Evolutionary conservation across 1,140 invertebrate species (phyloP), one percentile per base, ranked within the genome.

Genomic region (Anadara kagoshimensis): DNA sequence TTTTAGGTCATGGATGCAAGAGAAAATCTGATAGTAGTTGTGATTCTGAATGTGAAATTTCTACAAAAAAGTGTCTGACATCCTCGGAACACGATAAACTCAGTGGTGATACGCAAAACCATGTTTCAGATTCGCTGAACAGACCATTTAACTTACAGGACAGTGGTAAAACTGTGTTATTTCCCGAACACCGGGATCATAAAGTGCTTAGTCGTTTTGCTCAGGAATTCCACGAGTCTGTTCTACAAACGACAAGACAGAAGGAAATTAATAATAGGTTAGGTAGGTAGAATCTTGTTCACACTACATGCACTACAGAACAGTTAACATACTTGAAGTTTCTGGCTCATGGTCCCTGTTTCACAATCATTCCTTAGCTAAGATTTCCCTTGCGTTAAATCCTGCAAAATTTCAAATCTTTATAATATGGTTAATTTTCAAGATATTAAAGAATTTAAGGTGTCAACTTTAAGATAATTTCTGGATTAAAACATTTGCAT

Each of bases 221-320:
- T 56, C 85, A 89, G 73, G 87, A 89, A 78, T 90, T 88, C 66
- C 87, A 88, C 67, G 81, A 87, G 59, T 87, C 87, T 16, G 87
- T 88, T n/a, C 73, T 88, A 18, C 79, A 85, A 59, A 81, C 82
- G 20, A 88, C 87, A 22, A 59, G 81, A 51, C 83, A 83, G 79
- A 92, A 87, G 61, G 79, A 78, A 51, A 57, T 75, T 44, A 45
- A 68, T 16, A 54, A 58, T 7, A 76, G 73, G 65, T 54, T 71
- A 65, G 75, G 76, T 80, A 69, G 54, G 68, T 66, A 58, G 45
- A 1, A 16, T 18, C 5, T 26, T 22, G n/a, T 26, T 58, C 26
- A 0, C 1, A 0, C 56, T 26, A 24, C 2, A 16, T 49, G 54
- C 12, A 12, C 14, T 57, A 22, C 14, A 24, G 24, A 10, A 5